These are phyloP conservation scores for Protaetia brevitarsis DNA, from an alignment of 1,140 invertebrate species.

Conservation along the genomic window DNA sequence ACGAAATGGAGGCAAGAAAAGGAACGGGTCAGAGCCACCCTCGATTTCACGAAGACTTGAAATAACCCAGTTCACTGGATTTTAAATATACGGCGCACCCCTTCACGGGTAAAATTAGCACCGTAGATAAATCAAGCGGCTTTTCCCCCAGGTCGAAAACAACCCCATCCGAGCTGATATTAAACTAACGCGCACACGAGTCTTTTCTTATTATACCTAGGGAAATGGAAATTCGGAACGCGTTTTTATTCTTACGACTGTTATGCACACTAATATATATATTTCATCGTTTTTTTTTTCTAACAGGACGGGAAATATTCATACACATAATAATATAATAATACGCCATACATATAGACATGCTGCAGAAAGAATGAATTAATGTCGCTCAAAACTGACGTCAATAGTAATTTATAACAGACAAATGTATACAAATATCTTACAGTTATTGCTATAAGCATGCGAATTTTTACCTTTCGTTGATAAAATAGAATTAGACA, in stretches of 20 bases:
- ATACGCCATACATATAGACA: too few species aligned
- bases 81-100: slow-evolving; percentile 13
- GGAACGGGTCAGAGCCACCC: not conserved
- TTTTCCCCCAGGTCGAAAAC: not conserved
- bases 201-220: not conserved
- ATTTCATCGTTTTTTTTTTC: too few species aligned
- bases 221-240: not conserved
- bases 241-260: not conserved
- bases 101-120: slow-evolving; percentile 11
- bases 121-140: slow-evolving; percentile 13
- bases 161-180: not conserved
- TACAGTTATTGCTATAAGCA: too few species aligned
- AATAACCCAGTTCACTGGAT: slow-evolving; percentile 14
- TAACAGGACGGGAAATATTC: too few species aligned
- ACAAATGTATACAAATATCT: too few species aligned
- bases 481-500: too few species aligned
- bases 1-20: not conserved
- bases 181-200: not conserved
- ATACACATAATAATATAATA: too few species aligned
- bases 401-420: too few species aligned
- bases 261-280: too few species aligned
- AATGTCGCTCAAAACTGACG: too few species aligned
- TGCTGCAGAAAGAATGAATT: too few species aligned
- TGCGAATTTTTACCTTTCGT: too few species aligned
- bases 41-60: slow-evolving; percentile 5